Evolutionary conservation across 2,113 vertebrate genomes (phyloP).

Genomic region (Platichthys flesus): DNA sequence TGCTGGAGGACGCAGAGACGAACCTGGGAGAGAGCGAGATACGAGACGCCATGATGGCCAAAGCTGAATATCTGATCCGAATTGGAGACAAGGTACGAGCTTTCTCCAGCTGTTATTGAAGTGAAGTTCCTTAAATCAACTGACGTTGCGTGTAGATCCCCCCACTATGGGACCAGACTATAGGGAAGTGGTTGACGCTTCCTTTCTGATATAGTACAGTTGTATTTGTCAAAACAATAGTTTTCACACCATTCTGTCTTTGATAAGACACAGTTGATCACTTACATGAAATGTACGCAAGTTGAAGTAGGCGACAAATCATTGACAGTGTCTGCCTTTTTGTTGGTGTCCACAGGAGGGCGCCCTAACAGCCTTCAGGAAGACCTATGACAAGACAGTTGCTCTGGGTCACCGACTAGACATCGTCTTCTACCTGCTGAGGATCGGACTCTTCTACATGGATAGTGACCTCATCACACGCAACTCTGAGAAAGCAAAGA

Average conservation of each 20-base stretch:
- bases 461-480: slow-evolving; percentile 98
- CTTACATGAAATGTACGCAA: background rate
- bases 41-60: slow-evolving; percentile 97
- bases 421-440: slow-evolving; percentile 96
- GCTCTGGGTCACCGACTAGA: slow-evolving; percentile 95
- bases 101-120: too few species aligned
- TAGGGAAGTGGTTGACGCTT: too few species aligned
- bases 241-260: too few species aligned
- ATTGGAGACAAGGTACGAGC: slow-evolving; percentile 92
- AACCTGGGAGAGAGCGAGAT: slow-evolving; percentile 97
- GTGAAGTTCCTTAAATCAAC: too few species aligned
- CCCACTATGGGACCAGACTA: too few species aligned
- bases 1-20: slow-evolving; percentile 95
- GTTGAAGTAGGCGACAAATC: background rate
- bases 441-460: slow-evolving; percentile 98
- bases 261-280: too few species aligned
- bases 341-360: slow-evolving; percentile 85
- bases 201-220: too few species aligned
- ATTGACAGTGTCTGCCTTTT: background rate
- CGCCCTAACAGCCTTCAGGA: slow-evolving; percentile 93
- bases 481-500: slow-evolving; percentile 98
- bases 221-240: too few species aligned
- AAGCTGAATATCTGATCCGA: slow-evolving; percentile 94
- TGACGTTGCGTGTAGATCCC: too few species aligned
- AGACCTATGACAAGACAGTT: slow-evolving; percentile 98